Evolutionary conservation across 2,888 invertebrate species (phyloP).

Genomic region (Laspeyria flexula): DNA sequence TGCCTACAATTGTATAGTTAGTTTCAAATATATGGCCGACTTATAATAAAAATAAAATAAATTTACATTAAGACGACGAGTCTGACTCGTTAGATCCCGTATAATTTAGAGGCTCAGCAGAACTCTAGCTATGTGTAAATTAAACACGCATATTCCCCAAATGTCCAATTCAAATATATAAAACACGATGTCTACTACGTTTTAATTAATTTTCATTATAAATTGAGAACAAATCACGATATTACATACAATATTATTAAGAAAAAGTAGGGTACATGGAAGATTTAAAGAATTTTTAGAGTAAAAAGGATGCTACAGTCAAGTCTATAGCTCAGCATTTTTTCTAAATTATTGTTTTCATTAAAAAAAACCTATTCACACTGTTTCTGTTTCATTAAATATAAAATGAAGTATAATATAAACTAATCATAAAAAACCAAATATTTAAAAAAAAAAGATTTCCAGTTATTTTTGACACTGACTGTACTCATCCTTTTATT

Average conservation of each 20-base stretch:
- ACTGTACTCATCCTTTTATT: neutral
- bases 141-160: neutral
- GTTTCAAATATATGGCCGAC: neutral
- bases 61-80: conserved; percentile 33
- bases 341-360: too few relatives aligned
- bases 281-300: conserved; percentile 14
- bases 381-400: too few relatives aligned
- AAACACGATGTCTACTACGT: neutral
- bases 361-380: too few relatives aligned
- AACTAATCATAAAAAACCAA: too few relatives aligned
- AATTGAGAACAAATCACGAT: conserved; percentile 14
- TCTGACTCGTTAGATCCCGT: conserved; percentile 35
- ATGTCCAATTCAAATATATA: neutral
- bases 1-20: too few relatives aligned
- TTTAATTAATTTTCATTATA: conserved; percentile 1
- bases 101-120: neutral
- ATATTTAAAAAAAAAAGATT: too few relatives aligned
- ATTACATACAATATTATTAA: conserved; percentile 16
- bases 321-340: too few relatives aligned
- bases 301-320: too few relatives aligned
- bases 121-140: too few relatives aligned
- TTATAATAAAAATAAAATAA: conserved; percentile 9
- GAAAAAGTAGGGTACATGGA: conserved; percentile 32
- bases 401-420: too few relatives aligned
- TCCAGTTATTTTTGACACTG: neutral